Base-by-base conservation (phyloP, 2,113 vertebrate species). In the Brachionichthys hirsutus region DNA sequence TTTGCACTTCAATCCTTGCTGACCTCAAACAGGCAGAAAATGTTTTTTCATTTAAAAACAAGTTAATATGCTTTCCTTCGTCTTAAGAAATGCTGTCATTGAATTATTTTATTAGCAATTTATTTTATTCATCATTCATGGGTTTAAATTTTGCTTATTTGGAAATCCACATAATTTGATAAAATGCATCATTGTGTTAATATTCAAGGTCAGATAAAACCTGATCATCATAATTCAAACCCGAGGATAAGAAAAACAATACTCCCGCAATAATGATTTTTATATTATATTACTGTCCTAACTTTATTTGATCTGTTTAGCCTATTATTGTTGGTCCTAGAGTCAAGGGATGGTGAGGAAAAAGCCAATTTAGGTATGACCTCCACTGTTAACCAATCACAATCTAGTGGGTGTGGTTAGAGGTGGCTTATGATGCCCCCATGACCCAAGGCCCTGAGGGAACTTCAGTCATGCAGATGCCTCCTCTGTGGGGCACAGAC, bases 401-500 rank as follows among this genome's bases (percentile, higher is more conserved):
- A 67, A 53, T 63, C 43, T 43, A 49, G 67, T 73, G 76, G 78
- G 81, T 67, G 75, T 77, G 69, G 56, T 60, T 45, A 64, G 44
- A 67, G 56, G 41, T 34, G 78, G 82, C 63, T 82, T 83, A 48
- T 53, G 52, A 61, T 84, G 76, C 59, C 82, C 24, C 85, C 75
- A 63, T 87, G 83, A 87, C 80, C 82, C 54, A 1, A 77, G 45
- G 60, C 73, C 83, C 80, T 63, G 18, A 79, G 77, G 80, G 73
- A 79, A 66, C 66, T 52, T 67, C 71, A 75, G 66, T 78, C 75
- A 57, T 16, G 48, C 73, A 73, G 73, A 82, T 70, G 64, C 62
- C 61, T 67, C 52, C 62, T 76, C 70, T 84, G 52, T 42, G 34
- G 55, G n/a, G 54, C 49, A 24, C 64, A 70, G 40, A 14, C 30